Base-by-base conservation (phyloP, 2,888 invertebrate species). In the Phaedon cochleariae region DNA sequence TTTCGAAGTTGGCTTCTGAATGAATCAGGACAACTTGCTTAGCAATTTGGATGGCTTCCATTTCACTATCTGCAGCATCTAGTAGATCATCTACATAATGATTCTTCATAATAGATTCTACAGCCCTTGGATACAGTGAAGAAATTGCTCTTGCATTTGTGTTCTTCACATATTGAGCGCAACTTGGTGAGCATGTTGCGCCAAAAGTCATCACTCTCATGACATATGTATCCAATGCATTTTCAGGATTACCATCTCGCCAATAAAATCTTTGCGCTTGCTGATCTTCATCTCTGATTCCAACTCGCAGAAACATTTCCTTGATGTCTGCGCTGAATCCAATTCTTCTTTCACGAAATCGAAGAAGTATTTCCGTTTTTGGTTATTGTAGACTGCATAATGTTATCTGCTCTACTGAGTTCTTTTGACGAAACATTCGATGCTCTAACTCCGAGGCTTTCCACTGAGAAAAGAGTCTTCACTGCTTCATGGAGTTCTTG, bases 341-440 rank as follows among this genome's bases (percentile, higher is more conserved):
- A 2, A 80, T 63, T 34, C 60, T 69, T 15, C 76, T 67, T 67
- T 79, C 75, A 41, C 82, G 62, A 62, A 83, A 84, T 1, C 79
- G 75, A 63, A 79, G 72, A 49, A 83, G 51, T 0, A 82, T 77
- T 45, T 10, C 20, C 57, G 12, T 17, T 34, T 21, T 62, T 41
- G 10, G 4, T 4, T 34, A 62, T 6, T 5, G 62, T 62, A 5
- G 10, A 20, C 17, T 60, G 26, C 18, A 21, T 10, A 12, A 57
- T 21, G 15, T 57, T 22, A 20, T 18, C 21, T 12, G 55, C 64
- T 53, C 64, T 34, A 26, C 52, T 12, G 12, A 59, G 10, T 31
- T 64, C 59, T 45, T 59, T 64, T 12, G 37, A 53, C 2, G 20
- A 3, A 12, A 46, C n/a, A 37, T 26, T 45, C 22, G 31, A 5